Conservation (phyloP, 2,797 vertebrate species). For the Rhyacichthys aspro region DNA sequence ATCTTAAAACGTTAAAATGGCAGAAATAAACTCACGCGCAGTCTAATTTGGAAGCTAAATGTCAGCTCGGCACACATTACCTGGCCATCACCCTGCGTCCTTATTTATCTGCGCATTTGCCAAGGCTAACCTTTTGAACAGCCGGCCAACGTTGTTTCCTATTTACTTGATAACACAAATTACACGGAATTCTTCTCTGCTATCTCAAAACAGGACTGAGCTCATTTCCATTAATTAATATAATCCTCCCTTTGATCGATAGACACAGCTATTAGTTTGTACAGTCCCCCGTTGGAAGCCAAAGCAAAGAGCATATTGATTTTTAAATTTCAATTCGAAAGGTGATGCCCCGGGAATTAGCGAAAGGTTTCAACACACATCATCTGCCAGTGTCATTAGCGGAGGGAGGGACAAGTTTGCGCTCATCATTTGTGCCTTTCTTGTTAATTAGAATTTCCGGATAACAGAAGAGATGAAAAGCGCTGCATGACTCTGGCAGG, state of each 20-base stretch:
- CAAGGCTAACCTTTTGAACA: slow-evolving; percentile 51
- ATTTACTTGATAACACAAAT: slow-evolving; percentile 60
- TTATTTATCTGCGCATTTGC: slow-evolving; percentile 34
- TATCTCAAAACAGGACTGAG: slow-evolving; percentile 37
- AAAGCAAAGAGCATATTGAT: slow-evolving; percentile 62
- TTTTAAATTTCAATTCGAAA: slow-evolving; percentile 70
- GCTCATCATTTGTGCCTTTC: slow-evolving; percentile 54
- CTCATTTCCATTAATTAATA: slow-evolving; percentile 73
- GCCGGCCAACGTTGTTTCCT: slow-evolving; percentile 42
- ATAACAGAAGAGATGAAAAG: slow-evolving; percentile 70
- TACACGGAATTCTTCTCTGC: slow-evolving; percentile 34
- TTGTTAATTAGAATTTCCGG: slow-evolving; percentile 66
- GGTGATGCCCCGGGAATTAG: slow-evolving; percentile 71
- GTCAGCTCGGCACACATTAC: slow-evolving; percentile 34
- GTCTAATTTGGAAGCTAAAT: slow-evolving; percentile 39
- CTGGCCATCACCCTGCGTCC: slow-evolving; percentile 17
- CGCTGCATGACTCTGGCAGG: slow-evolving; percentile 52
- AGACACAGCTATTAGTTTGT: slow-evolving; percentile 54
- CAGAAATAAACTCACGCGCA: slow-evolving; percentile 9
- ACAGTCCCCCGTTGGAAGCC: slow-evolving; percentile 39
- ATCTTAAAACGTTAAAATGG: neutral
- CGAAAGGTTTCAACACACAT: slow-evolving; percentile 34
- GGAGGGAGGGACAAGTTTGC: slow-evolving; percentile 13
- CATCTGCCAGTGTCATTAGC: slow-evolving; percentile 21
- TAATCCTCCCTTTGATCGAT: slow-evolving; percentile 70